Percentiles rank a stretch among this genome's conserved stretches.
phyloP scores from a whole-genome alignment of 2,797 vertebrate genomes.

The Spea hammondii region DNA sequence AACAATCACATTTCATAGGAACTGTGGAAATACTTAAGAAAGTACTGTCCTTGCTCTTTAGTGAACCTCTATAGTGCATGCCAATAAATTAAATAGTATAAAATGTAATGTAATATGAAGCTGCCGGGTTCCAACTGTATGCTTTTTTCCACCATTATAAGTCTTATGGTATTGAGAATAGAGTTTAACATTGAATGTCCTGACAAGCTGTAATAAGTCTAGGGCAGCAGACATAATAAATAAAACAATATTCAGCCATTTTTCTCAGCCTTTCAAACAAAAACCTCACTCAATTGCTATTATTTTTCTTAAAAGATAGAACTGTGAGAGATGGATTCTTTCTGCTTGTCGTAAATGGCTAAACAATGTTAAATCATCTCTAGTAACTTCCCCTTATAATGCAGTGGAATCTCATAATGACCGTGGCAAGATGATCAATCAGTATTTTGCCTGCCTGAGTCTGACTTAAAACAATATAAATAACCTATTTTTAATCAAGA shows the following conservation, averaged over 20 bases:
- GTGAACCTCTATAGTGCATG: too few relatives aligned
- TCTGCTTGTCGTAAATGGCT: slow-evolving; percentile 36
- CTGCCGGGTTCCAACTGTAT: slow-evolving; percentile 14
- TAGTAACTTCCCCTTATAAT: slow-evolving; percentile 25
- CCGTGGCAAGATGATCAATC: slow-evolving; percentile 37
- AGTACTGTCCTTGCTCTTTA: too few relatives aligned
- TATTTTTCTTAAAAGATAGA: slow-evolving; percentile 45
- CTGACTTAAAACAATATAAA: slow-evolving; percentile 47
- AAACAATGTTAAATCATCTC: slow-evolving; percentile 47
- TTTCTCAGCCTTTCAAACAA: slow-evolving; percentile 38
- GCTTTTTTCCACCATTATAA: slow-evolving; percentile 3
- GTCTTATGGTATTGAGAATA: slow-evolving; percentile 29
- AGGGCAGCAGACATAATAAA: slow-evolving; percentile 37
- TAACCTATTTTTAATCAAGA: slow-evolving; percentile 47
- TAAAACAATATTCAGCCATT: slow-evolving; percentile 37
- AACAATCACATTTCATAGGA: too few relatives aligned
- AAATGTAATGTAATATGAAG: slow-evolving; percentile 11
- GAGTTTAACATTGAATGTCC: slow-evolving; percentile 41
- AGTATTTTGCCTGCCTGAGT: slow-evolving; percentile 26
- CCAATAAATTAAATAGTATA: slow-evolving; percentile 7
- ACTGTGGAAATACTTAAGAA: too few relatives aligned
- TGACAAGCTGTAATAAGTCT: slow-evolving; percentile 29
- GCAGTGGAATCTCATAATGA: slow-evolving; percentile 36
- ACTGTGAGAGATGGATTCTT: slow-evolving; percentile 35
- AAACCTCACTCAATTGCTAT: slow-evolving; percentile 20